phyloP scores from a whole-genome alignment of 1,140 invertebrate species.

The Anoplolepis gracilipes region DNA sequence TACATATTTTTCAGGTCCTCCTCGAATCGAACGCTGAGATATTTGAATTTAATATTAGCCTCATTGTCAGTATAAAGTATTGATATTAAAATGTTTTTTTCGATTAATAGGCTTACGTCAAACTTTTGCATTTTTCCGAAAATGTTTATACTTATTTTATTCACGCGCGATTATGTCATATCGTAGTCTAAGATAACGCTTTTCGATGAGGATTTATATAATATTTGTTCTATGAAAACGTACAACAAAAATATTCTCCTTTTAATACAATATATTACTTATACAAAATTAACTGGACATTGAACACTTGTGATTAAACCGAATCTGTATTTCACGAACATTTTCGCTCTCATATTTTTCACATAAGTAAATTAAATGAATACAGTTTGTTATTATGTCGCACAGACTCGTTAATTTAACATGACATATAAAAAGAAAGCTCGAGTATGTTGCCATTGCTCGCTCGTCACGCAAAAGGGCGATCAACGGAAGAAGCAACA shows the following conservation, averaged over 20 bases:
- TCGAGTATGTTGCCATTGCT: slow-evolving; percentile 5
- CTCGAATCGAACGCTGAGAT: not conserved
- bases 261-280: no score
- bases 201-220: not conserved
- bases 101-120: slow-evolving; percentile 16
- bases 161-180: no score
- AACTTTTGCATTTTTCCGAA: not conserved
- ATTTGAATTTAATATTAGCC: slow-evolving; percentile 45
- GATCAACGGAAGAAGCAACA: slow-evolving; percentile 59
- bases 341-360: not conserved
- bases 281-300: not conserved
- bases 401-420: slow-evolving; percentile 37
- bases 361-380: slow-evolving; percentile 8
- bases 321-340: not conserved
- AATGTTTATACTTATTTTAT: not conserved
- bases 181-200: not conserved
- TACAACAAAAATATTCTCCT: not conserved
- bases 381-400: slow-evolving; percentile 47
- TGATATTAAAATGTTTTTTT: slow-evolving; percentile 1
- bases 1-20: slow-evolving; percentile 15
- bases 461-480: slow-evolving; percentile 39
- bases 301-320: not conserved
- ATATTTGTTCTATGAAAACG: not conserved
- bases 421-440: slow-evolving; percentile 20
- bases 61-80: not conserved